Base-by-base conservation (phyloP, 2,797 vertebrate genomes). In the Arrhamphus sclerolepis region DNA sequence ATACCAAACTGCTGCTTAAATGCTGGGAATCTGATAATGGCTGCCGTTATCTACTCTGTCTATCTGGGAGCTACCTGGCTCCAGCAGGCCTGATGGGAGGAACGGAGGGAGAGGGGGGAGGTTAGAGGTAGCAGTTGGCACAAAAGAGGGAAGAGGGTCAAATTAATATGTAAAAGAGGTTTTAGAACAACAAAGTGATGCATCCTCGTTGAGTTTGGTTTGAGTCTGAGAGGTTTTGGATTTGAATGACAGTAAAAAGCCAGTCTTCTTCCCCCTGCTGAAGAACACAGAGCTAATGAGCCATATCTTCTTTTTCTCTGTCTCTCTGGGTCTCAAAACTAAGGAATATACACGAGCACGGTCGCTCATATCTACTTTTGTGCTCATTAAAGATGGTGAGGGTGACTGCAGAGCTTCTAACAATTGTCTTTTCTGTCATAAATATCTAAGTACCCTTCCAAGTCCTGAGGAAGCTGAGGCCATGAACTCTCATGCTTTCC, bases 21-120 rank as follows among this genome's bases (percentile, higher is more conserved):
- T 71, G 72, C 80, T 69, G 72, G 83, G 52, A 86, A 86, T 86
- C 77, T 83, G 86, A 89, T 89, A 85, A 86, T 81, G 77, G 72
- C 52, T 54, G 69, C 74, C 81, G 67, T 88, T 86, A 83, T 89
- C 87, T 82, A 61, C 80, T 80, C 66, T 5, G 75, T 82, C 75
- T 67, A 56, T 46, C n/a, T 26, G 72, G 85, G 85, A 82, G 76
- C 70, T 81, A 85, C 79, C 81, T 86, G 86, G 75, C 86, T 86
- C 86, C 82, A 76, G 62, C 60, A 67, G 64, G 48, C 60, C 53
- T 79, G 69, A 64, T 61, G 52, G 43, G 61, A 46, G 24, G 7
- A 24, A 9, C 9, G 1, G 44, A 19, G 34, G 14, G 47, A 1
- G 49, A 20, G 24, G 8, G 49, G 16, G 21, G 29, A 2, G 26